Conservation (phyloP, 2,797 vertebrate genomes). For the Gymnothorax reevesii region DNA sequence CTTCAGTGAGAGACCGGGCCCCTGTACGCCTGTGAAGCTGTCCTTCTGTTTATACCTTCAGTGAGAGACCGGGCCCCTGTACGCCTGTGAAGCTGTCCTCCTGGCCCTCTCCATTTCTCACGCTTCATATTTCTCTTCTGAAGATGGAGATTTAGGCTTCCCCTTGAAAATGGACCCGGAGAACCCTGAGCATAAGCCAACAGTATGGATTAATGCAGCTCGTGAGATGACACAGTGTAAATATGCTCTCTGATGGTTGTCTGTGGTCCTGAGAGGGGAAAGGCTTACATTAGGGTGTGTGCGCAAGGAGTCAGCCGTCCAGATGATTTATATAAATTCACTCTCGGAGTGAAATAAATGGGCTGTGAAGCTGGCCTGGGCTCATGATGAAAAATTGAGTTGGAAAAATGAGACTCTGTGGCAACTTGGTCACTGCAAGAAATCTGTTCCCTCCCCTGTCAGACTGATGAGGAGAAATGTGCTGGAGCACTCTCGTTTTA, state of each 20-base stretch:
- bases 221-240: not conserved
- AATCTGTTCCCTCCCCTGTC: not conserved
- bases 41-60: not conserved
- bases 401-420: not conserved
- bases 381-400: not conserved
- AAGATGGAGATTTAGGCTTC: not conserved
- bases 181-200: constrained; percentile 1
- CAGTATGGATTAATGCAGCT: not conserved
- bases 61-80: not conserved
- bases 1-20: not conserved
- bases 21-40: not conserved
- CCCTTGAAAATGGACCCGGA: not conserved
- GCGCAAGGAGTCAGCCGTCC: not conserved
- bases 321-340: not conserved
- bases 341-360: not conserved
- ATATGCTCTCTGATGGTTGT: not conserved
- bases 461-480: not conserved
- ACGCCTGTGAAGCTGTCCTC: not conserved
- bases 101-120: not conserved
- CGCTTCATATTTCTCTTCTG: not conserved
- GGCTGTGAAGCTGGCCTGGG: not conserved
- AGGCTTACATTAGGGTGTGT: not conserved
- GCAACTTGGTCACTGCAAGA: not conserved
- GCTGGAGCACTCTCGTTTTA: not conserved
- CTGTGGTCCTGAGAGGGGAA: not conserved